Percentiles rank a stretch among this genome's conserved stretches.
Evolutionary conservation across 1,140 invertebrate species (phyloP).

Genomic region (Metaphire vulgaris): DNA sequence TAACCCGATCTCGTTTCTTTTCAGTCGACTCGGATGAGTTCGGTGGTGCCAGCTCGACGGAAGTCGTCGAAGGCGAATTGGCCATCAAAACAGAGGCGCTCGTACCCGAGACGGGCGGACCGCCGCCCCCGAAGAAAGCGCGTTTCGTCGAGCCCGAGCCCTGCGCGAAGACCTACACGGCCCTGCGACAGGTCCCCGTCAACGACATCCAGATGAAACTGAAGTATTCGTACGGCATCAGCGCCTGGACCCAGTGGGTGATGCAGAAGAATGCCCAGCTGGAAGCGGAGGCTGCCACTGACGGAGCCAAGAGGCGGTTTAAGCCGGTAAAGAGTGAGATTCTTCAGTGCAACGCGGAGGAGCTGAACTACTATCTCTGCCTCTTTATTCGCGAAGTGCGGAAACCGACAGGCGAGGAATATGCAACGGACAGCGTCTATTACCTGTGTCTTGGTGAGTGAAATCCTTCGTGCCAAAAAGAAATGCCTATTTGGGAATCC

Average conservation of each 20-base stretch:
- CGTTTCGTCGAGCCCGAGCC: not conserved
- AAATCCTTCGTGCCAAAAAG: not conserved
- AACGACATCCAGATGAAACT: conserved; percentile 16
- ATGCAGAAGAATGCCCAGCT: conserved; percentile 18
- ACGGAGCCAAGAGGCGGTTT: not conserved
- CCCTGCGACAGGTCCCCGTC: conserved; percentile 59
- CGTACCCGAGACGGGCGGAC: too few species aligned
- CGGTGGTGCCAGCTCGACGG: not conserved
- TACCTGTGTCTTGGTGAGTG: conserved; percentile 28
- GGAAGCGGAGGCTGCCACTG: not conserved
- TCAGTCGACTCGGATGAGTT: not conserved
- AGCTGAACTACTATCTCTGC: conserved; percentile 13
- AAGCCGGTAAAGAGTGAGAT: conserved; percentile 20
- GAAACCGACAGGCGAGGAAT: conserved; percentile 27
- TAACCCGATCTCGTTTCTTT: too few species aligned
- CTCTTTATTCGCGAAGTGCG: conserved; percentile 25
- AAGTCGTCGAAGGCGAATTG: not conserved
- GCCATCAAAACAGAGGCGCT: not conserved
- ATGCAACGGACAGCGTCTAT: conserved; percentile 25
- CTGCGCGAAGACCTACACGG: conserved; percentile 55
- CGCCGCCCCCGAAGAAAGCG: too few species aligned
- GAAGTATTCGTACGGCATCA: conserved; percentile 29
- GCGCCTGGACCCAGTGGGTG: conserved; percentile 26
- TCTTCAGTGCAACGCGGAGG: not conserved
- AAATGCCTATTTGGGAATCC: not conserved